Conservation (phyloP, 2,888 invertebrate genomes). For the Cephus runcator region DNA sequence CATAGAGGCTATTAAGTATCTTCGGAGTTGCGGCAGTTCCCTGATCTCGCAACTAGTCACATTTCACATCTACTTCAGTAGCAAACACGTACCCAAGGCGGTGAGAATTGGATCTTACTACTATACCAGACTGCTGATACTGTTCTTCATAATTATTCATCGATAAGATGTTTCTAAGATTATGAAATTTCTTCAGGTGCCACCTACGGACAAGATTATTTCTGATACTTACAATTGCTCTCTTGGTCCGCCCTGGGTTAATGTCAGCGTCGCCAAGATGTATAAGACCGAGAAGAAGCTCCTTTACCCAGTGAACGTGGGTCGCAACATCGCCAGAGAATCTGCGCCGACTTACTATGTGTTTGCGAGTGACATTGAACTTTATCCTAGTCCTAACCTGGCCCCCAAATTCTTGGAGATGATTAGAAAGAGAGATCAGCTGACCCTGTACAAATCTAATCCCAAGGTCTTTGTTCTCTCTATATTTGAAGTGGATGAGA, state of each 20-base stretch:
- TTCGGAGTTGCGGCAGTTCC: conserved; percentile 80
- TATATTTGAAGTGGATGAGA: conserved; percentile 86
- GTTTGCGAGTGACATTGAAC: conserved; percentile 88
- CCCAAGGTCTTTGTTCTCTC: conserved; percentile 86
- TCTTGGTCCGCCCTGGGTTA: conserved; percentile 75
- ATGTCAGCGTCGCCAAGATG: conserved; percentile 72
- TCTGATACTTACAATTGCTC: conserved; percentile 78
- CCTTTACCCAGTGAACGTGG: conserved; percentile 90
- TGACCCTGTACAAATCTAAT: conserved; percentile 70
- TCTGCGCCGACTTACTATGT: conserved; percentile 84
- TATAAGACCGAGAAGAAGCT: conserved; percentile 85
- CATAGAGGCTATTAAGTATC: conserved; percentile 81
- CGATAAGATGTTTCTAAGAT: not conserved
- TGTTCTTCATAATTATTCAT: not conserved
- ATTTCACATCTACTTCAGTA: conserved; percentile 90
- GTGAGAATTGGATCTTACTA: conserved; percentile 53
- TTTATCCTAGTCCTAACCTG: conserved; percentile 87
- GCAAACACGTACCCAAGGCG: conserved; percentile 83
- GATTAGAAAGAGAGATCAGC: conserved; percentile 80
- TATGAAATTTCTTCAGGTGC: conserved; percentile 68
- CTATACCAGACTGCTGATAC: not conserved
- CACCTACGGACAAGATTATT: conserved; percentile 73
- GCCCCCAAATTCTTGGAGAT: conserved; percentile 85
- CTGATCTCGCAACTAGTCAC: conserved; percentile 83
- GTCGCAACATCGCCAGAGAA: conserved; percentile 88